Evolutionary conservation across 1,140 invertebrate genomes (phyloP).

Genomic region (Tetranychus urticae): DNA sequence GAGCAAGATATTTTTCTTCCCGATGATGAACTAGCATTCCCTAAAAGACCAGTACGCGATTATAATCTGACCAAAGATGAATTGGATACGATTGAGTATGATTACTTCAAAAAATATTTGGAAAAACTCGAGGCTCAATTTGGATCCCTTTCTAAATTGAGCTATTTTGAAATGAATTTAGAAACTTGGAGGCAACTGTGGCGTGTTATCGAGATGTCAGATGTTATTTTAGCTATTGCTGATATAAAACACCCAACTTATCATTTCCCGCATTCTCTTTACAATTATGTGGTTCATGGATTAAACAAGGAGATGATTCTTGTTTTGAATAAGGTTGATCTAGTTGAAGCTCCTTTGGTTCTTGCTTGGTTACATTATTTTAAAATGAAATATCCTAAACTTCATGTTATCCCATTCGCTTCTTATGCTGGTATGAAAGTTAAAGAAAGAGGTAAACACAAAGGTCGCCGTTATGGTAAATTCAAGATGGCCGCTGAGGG

Average conservation of each 20-base stretch:
- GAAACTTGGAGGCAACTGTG: constrained; percentile 83
- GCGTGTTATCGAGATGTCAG: constrained; percentile 72
- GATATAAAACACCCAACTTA: constrained; percentile 46
- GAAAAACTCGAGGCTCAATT: constrained; percentile 27
- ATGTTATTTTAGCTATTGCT: constrained; percentile 55
- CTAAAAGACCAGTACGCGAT: constrained; percentile 25
- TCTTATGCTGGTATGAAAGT: constrained; percentile 15
- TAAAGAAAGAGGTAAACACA: constrained; percentile 8
- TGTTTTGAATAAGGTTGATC: constrained; percentile 75
- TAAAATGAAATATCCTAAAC: constrained; percentile 36
- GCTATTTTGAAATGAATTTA: constrained; percentile 65
- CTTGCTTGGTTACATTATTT: constrained; percentile 73
- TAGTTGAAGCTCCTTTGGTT: constrained; percentile 51
- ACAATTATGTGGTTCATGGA: constrained; percentile 43
- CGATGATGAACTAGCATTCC: constrained; percentile 20
- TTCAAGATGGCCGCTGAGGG: constrained; percentile 56
- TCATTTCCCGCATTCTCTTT: constrained; percentile 63
- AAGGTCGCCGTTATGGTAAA: constrained; percentile 34
- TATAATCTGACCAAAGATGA: constrained; percentile 19
- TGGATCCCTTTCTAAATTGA: constrained; percentile 24
- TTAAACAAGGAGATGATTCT: constrained; percentile 59
- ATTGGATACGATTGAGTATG: constrained; percentile 20
- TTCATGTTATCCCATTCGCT: constrained; percentile 34
- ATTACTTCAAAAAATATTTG: constrained; percentile 32
- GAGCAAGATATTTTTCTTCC: constrained; percentile 20